Base-by-base conservation (phyloP, 2,113 vertebrate species). In the Lampris incognitus region DNA sequence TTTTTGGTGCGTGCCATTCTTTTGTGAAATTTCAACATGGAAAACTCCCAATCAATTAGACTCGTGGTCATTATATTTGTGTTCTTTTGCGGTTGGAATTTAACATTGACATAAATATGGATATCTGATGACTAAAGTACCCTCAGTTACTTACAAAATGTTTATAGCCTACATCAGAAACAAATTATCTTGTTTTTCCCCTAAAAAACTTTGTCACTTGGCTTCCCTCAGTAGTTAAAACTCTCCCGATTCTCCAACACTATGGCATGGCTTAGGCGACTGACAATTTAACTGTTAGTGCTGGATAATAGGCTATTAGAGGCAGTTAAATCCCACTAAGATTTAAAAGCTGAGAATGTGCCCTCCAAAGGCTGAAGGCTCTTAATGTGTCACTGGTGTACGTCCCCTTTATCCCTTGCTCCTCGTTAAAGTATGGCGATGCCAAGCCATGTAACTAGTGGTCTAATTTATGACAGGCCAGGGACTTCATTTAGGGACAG, bases 301-400 rank as follows among this genome's bases (percentile, higher is more conserved):
- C 69, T 62, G 81, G 81, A 89, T 85, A 86, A 87, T 74, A 68
- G 68, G 55, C 74, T 52, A 85, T 83, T 82, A 84, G 62, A 82
- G 48, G 69, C 78, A 64, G 66, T 77, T 62, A 80, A 84, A 85
- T 87, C 72, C 72, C 48, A 65, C 62, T 24, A 76, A 82, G 83
- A 89, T 92, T 91, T 89, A 89, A 87, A 82, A 40, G 72, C 78
- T 88, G 89, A 83, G 74, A 87, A 87, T 76, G 55, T 76, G 76
- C 76, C 83, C 82, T 81, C 74, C 44, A 54, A 88, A 84, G 52
- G 70, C 85, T 68, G 73, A 72, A 62, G 11, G 2, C 57, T 71
- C 70, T 82, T 72, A 77, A 83, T 74, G 73, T 86, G 74, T 84
- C 65, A 66, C 62, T 86, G 87, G 76, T 83, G 81, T 87, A 84